These are phyloP conservation scores for Betta splendens DNA, from an alignment of 2,797 vertebrate genomes.

Conservation along the genomic window DNA sequence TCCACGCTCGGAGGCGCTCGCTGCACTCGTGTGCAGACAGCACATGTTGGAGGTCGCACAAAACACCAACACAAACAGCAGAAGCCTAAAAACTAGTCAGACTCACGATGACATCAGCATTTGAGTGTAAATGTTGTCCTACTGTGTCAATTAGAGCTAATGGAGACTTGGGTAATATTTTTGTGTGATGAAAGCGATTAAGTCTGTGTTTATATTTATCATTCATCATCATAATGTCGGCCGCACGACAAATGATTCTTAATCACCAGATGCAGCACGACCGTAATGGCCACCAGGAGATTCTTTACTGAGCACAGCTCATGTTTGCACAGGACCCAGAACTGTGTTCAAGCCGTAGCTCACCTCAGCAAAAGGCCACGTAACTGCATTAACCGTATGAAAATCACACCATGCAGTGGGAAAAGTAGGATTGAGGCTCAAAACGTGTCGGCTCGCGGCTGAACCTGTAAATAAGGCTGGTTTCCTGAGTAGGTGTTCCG, in stretches of 20 bases:
- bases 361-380: neutral
- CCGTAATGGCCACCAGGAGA: conserved; percentile 2
- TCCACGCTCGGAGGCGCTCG: no score
- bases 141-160: conserved; percentile 19
- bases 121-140: neutral
- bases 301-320: neutral
- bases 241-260: conserved; percentile 22
- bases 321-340: no score
- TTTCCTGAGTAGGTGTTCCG: neutral
- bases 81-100: no score
- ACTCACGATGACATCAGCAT: conserved; percentile 1
- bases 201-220: conserved; percentile 15
- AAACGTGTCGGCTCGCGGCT: neutral
- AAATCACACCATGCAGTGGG: neutral
- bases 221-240: conserved; percentile 3
- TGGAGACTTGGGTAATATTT: conserved; percentile 22
- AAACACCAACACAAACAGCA: conserved; percentile 11
- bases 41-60: no score
- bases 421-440: neutral
- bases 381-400: neutral
- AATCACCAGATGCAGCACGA: conserved; percentile 14
- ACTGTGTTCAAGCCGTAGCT: neutral
- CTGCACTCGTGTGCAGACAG: no score
- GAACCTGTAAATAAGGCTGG: neutral
- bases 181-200: conserved; percentile 22